A percentile compares a stretch with the other conserved stretches of the same genome.
Evolutionary conservation across 2,888 invertebrate genomes (phyloP).

Genomic region (Dasysyrphus tricinctus): DNA sequence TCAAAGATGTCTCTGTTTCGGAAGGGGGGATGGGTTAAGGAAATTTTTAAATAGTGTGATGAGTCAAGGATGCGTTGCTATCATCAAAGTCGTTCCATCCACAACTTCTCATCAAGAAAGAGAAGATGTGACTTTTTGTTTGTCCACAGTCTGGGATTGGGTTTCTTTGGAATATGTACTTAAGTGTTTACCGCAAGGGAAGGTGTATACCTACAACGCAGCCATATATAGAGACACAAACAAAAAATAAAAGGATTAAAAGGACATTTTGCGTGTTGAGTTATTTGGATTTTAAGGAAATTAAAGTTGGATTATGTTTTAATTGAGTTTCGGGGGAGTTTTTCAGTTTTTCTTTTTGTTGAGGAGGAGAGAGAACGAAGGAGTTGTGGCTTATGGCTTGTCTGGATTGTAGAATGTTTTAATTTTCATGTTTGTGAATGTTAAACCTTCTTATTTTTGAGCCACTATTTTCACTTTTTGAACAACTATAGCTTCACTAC

Average conservation of each 20-base stretch:
- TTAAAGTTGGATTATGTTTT: constrained; percentile 74
- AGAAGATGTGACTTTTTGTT: constrained; percentile 70
- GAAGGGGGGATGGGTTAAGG: not conserved
- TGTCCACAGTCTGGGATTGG: constrained; percentile 73
- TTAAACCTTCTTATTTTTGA: not conserved
- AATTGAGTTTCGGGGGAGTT: constrained; percentile 63
- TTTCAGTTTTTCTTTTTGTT: not conserved
- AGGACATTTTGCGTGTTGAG: constrained; percentile 72
- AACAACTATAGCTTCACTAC: too few relatives aligned
- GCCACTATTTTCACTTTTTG: too few relatives aligned
- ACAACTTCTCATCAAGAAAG: constrained; percentile 11
- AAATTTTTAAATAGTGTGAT: constrained; percentile 39
- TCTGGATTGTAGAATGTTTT: not conserved
- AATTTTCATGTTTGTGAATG: not conserved
- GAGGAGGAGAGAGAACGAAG: not conserved
- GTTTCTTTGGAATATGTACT: constrained; percentile 63
- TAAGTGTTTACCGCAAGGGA: constrained; percentile 65
- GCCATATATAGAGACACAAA: not conserved
- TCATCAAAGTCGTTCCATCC: constrained; percentile 40
- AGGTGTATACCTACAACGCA: constrained; percentile 17
- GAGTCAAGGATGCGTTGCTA: constrained; percentile 54
- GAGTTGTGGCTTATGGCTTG: constrained; percentile 7
- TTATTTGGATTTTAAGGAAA: constrained; percentile 70
- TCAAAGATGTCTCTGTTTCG: not conserved
- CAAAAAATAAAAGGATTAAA: constrained; percentile 62